A percentile compares a stretch with the other conserved stretches of the same genome.
Conservation (phyloP, 2,797 vertebrate genomes). For the Martes flavigula region DNA sequence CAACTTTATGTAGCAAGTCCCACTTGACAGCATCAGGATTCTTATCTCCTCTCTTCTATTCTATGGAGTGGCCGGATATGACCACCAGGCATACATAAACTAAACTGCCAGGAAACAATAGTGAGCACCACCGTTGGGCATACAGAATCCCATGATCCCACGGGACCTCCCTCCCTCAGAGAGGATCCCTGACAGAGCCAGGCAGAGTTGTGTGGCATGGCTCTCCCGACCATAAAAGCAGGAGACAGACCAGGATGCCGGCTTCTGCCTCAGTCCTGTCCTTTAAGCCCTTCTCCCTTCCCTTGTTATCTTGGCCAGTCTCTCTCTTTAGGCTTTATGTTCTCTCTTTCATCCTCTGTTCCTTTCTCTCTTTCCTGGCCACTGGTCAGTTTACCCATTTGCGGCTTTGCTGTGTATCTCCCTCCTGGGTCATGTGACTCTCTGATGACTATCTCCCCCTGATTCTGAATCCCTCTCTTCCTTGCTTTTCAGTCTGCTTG, state of each 20-base stretch:
- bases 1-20: background rate
- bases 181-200: background rate
- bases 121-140: background rate
- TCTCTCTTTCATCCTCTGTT: background rate
- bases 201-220: background rate
- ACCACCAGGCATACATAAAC: background rate
- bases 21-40: background rate
- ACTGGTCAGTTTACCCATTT: background rate
- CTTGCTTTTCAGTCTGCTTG: background rate
- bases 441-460: background rate
- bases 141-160: background rate
- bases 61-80: background rate
- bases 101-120: background rate
- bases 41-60: background rate
- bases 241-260: background rate
- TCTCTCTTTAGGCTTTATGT: accelerated
- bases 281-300: background rate
- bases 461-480: background rate
- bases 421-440: background rate
- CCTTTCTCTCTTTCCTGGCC: background rate
- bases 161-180: background rate
- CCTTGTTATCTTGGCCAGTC: background rate
- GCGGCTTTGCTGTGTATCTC: background rate
- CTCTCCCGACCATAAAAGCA: background rate
- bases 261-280: too few relatives aligned